Evolutionary conservation across 2,797 vertebrate genomes (phyloP), one percentile per base, ranked within the genome.

Genomic region (Pterois miles): DNA sequence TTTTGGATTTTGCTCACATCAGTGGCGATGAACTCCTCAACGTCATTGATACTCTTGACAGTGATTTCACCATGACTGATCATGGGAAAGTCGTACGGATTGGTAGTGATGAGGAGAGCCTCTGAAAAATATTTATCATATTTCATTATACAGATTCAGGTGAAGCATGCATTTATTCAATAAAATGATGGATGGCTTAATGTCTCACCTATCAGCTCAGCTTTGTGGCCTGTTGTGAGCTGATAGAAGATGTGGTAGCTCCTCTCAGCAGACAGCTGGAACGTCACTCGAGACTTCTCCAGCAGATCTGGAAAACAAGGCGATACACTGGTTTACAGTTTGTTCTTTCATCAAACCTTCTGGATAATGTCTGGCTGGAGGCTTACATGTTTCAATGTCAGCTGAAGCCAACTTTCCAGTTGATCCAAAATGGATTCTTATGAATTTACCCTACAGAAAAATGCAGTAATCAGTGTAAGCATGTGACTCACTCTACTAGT

Each of bases 161-260:
- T 65, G 14, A 54, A 29, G 18, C 13, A 34, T 22, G 4, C 8
- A 70, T 65, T 27, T 46, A 16, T 70, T 65, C 4, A 16, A 29
- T 14, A n/a, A 25, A 67, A 59, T 57, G 2, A 53, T 38, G 27
- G 4, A 38, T 34, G 31, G 57, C 96, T 77, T 33, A 25, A 56
- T 50, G 14, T 40, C 76, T 20, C 62, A 95, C 94, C 94, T 6
- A 97, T 92, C 8, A 97, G 91, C 58, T 97, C 96, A 1, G 97
- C 85, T 96, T 94, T 97, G 93, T 97, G 95, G 59, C 97, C 97
- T 27, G 97, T 97, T 54, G 89, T 91, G 65, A 98, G 82, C 86
- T 98, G 97, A 69, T 98, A 98, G 89, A 98, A 98, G 88, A 98
- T 97, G 86, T 98, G 76, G 65, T 89, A 97, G 82, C 96, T 97